Evolutionary conservation across 2,797 vertebrate genomes (phyloP).

Genomic region (Catharus ustulatus): DNA sequence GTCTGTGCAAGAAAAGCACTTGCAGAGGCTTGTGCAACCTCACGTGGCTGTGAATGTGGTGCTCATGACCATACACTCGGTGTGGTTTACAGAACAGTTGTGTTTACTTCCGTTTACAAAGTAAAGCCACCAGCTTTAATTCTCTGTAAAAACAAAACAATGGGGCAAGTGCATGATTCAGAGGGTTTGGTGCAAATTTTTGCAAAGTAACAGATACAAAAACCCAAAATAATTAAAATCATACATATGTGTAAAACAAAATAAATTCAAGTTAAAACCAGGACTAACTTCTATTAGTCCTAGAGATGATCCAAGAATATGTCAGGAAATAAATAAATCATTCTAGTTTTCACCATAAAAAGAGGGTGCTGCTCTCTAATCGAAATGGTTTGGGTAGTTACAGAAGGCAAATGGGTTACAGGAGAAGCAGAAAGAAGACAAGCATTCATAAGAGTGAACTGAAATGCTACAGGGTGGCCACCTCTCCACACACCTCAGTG

Average conservation of each 20-base stretch:
- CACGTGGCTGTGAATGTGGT: fast-evolving
- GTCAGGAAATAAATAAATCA: slow-evolving; percentile 35
- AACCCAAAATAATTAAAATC: slow-evolving; percentile 19
- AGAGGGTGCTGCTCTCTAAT: neutral
- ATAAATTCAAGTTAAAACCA: slow-evolving; percentile 75
- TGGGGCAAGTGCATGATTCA: neutral
- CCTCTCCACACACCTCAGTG: neutral
- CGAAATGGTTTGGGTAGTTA: neutral
- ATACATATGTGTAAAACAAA: neutral
- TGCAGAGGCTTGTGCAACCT: neutral
- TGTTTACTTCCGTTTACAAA: slow-evolving; percentile 15
- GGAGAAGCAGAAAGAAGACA: neutral
- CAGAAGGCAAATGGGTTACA: neutral
- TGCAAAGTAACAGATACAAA: slow-evolving; percentile 44
- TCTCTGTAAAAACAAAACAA: neutral
- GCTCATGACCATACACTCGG: neutral
- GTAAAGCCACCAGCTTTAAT: slow-evolving; percentile 31
- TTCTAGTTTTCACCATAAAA: neutral
- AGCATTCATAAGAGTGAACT: neutral
- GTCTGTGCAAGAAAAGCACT: neutral
- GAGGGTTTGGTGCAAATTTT: slow-evolving; percentile 60
- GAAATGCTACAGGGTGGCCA: neutral
- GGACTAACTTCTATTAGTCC: slow-evolving; percentile 22
- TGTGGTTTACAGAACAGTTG: neutral
- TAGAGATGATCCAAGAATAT: neutral